Percentiles rank a stretch among this genome's conserved stretches.
Evolutionary conservation across 2,888 invertebrate genomes (phyloP).

Genomic region (Limnephilus marmoratus): DNA sequence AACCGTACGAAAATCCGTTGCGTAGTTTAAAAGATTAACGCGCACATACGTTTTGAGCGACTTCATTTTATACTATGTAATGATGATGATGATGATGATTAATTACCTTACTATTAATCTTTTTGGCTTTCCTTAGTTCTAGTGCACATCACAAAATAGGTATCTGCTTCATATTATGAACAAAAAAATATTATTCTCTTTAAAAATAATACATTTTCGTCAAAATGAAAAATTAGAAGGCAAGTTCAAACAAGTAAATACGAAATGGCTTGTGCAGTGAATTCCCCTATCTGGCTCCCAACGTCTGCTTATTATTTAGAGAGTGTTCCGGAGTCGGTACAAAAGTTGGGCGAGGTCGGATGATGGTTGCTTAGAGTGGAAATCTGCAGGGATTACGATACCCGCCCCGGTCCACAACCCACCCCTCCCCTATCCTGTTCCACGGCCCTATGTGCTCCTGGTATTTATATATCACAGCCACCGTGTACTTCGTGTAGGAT

Average conservation of each 20-base stretch:
- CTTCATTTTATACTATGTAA: no score
- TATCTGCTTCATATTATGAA: no score
- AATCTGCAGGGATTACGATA: slow-evolving; percentile 78
- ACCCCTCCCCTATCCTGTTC: slow-evolving; percentile 8
- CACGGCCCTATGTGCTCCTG: neutral
- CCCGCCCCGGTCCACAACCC: neutral
- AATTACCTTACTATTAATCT: no score
- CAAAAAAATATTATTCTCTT: no score
- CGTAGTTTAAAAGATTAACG: no score
- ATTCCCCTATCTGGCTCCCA: slow-evolving; percentile 26
- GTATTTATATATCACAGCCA: neutral
- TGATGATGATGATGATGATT: no score
- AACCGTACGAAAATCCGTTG: no score
- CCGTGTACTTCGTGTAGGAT: neutral
- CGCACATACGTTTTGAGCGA: no score
- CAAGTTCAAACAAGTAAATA: neutral
- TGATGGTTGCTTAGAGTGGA: slow-evolving; percentile 79
- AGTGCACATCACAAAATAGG: no score
- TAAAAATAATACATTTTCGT: no score
- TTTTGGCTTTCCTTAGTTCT: no score
- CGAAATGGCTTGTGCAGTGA: neutral
- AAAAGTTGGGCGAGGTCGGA: slow-evolving; percentile 68
- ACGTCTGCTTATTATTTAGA: slow-evolving; percentile 78
- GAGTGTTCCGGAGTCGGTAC: slow-evolving; percentile 79
- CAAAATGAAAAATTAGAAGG: no score